Conservation (phyloP, 2,797 vertebrate genomes). For the Odontamblyopus lacepedii region DNA sequence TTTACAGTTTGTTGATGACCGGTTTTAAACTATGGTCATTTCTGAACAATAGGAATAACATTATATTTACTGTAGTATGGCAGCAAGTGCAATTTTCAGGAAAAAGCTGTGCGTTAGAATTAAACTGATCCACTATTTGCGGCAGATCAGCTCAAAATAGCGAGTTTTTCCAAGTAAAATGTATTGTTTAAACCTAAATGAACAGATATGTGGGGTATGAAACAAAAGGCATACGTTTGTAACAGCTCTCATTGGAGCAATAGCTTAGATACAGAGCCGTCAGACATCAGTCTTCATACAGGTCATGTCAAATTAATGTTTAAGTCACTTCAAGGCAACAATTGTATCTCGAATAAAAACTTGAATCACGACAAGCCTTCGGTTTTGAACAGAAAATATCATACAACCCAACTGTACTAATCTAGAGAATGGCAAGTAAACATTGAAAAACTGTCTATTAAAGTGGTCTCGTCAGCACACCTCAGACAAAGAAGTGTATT, state of each 20-base stretch:
- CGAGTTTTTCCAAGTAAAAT: slow-evolving; percentile 44
- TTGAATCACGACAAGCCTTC: slow-evolving; percentile 63
- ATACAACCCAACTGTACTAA: slow-evolving; percentile 63
- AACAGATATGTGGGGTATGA: slow-evolving; percentile 42
- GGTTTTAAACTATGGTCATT: background rate
- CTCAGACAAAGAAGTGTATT: slow-evolving; percentile 38
- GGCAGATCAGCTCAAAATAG: slow-evolving; percentile 25
- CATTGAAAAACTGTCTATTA: slow-evolving; percentile 65
- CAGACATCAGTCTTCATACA: slow-evolving; percentile 80
- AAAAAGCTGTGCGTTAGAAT: slow-evolving; percentile 41
- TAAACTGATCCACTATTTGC: slow-evolving; percentile 49
- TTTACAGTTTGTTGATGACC: background rate
- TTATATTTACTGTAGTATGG: slow-evolving; percentile 36
- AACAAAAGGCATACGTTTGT: slow-evolving; percentile 48
- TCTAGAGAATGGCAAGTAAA: slow-evolving; percentile 73
- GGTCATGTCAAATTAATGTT: slow-evolving; percentile 62
- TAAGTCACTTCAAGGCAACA: slow-evolving; percentile 79
- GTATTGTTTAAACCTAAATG: slow-evolving; percentile 37
- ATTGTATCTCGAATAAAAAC: slow-evolving; percentile 72
- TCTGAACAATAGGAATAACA: background rate
- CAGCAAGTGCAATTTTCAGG: slow-evolving; percentile 52
- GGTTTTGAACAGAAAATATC: slow-evolving; percentile 62
- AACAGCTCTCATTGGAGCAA: slow-evolving; percentile 77
- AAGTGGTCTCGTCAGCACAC: slow-evolving; percentile 62
- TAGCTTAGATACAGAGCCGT: slow-evolving; percentile 72